Conservation (phyloP, 2,797 vertebrate genomes). For the Danio kyathit region DNA sequence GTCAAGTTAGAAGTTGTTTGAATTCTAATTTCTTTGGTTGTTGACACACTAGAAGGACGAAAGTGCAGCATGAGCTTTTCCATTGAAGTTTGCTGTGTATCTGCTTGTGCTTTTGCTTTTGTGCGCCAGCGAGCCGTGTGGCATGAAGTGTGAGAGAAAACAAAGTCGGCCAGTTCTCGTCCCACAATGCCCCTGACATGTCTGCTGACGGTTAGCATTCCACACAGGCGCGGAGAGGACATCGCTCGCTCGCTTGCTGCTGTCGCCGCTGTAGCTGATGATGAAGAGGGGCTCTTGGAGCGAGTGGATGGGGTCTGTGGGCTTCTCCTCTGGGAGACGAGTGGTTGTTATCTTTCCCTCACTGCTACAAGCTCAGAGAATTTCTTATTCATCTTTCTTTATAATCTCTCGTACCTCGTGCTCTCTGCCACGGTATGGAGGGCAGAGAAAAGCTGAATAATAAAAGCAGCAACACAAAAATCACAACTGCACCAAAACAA, state of each 20-base stretch:
- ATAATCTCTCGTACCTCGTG: conserved; percentile 25
- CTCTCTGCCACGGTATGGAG: background rate
- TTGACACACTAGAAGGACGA: background rate
- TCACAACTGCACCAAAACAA: background rate
- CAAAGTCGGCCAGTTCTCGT: conserved; percentile 59
- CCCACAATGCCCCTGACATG: conserved; percentile 70
- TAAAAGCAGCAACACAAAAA: background rate
- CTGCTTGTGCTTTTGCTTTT: conserved; percentile 57
- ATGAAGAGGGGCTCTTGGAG: conserved; percentile 37
- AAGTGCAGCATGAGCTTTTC: conserved; percentile 3
- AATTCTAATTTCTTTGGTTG: background rate
- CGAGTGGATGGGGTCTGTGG: conserved; percentile 30
- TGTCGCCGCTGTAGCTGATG: conserved; percentile 59
- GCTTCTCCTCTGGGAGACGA: conserved; percentile 27
- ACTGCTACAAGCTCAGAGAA: conserved; percentile 25
- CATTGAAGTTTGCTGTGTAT: background rate
- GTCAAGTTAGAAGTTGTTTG: background rate
- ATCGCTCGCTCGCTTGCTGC: conserved; percentile 40
- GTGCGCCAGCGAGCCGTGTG: conserved; percentile 61
- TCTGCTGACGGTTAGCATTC: conserved; percentile 72
- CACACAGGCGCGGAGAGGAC: conserved; percentile 63
- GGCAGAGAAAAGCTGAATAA: conserved; percentile 35
- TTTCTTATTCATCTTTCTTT: conserved; percentile 50
- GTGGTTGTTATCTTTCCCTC: conserved; percentile 30
- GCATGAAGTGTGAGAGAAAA: conserved; percentile 66